Evolutionary conservation across 2,797 vertebrate species (phyloP), one percentile per base, ranked within the genome.

Genomic region (Coreius guichenoti): DNA sequence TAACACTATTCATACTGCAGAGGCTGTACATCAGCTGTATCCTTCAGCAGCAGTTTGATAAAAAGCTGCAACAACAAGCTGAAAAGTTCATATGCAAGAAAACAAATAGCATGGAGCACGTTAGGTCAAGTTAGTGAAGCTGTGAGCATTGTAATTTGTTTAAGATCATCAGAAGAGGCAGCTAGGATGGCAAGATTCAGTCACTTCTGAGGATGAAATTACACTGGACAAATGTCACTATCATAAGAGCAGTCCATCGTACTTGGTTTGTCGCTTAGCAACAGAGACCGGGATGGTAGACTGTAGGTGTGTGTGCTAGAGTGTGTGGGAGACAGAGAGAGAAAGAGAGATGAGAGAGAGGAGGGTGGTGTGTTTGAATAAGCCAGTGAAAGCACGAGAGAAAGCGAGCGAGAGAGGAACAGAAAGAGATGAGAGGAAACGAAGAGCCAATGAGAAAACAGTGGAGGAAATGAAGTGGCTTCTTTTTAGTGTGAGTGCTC

Each of bases 201-300:
- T 75, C 68, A 82, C 63, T 82, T 81, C 75, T 83, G 80, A 88
- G 84, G 77, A 92, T 87, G 87, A 93, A 94, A 92, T 92, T 89
- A 93, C 90, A 91, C 92, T 88, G 93, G 93, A 95, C 94, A 94
- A 94, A 94, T 90, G 92, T 93, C 92, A 90, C 93, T 93, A 91
- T 93, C 92, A 91, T 92, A 94, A 94, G 93, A 95, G 93, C 93
- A 94, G 93, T 93, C 92, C 93, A 93, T 92, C 86, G 84, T 92
- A 94, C 93, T 90, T 88, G 83, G 91, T 92, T 88, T 92, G 95
- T 96, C 92, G 94, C 95, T 91, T 95, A 95, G 95, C 95, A 96
- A 96, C 95, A 95, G 92, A 94, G 93, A 94, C 93, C 93, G 94
- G 94, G 93, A 93, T 89, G 93, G 93, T 94, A 95, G 94, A 95